Evolutionary conservation across 2,113 vertebrate species (phyloP).

Genomic region (Cryptomyrus ogoouensis): DNA sequence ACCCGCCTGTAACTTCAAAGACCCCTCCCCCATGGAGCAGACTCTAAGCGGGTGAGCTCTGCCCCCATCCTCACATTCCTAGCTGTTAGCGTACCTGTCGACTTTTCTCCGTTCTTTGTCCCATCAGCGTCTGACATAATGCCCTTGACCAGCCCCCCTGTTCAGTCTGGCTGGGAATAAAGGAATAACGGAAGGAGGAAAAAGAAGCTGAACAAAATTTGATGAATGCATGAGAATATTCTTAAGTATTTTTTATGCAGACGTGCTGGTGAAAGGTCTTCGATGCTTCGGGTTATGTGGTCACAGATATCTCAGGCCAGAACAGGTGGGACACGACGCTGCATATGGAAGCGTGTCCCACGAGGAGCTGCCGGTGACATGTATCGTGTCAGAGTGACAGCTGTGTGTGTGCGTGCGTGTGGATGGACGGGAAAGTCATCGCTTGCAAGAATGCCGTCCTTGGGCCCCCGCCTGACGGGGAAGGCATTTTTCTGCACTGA

Average conservation of each 20-base stretch:
- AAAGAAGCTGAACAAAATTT: neutral
- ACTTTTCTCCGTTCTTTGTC: neutral
- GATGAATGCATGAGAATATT: neutral
- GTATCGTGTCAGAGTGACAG: neutral
- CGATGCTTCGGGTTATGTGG: neutral
- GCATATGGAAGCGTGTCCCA: neutral
- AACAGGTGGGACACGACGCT: neutral
- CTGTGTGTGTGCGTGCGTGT: conserved; percentile 26
- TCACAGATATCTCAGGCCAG: neutral
- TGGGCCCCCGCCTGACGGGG: neutral
- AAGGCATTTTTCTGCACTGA: neutral
- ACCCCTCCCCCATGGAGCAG: neutral
- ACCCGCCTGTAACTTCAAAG: neutral
- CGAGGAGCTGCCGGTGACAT: neutral
- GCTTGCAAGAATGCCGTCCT: neutral
- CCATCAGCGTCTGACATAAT: neutral
- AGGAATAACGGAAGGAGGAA: too few relatives aligned
- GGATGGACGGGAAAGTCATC: neutral
- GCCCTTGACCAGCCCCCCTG: neutral
- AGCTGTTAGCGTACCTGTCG: neutral
- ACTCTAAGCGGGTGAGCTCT: neutral
- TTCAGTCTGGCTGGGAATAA: neutral
- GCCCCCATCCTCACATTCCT: neutral
- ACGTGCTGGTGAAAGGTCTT: neutral
- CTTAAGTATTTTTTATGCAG: neutral